Evolutionary conservation across 2,113 vertebrate species (phyloP).

Genomic region (Coryphaenoides rupestris): DNA sequence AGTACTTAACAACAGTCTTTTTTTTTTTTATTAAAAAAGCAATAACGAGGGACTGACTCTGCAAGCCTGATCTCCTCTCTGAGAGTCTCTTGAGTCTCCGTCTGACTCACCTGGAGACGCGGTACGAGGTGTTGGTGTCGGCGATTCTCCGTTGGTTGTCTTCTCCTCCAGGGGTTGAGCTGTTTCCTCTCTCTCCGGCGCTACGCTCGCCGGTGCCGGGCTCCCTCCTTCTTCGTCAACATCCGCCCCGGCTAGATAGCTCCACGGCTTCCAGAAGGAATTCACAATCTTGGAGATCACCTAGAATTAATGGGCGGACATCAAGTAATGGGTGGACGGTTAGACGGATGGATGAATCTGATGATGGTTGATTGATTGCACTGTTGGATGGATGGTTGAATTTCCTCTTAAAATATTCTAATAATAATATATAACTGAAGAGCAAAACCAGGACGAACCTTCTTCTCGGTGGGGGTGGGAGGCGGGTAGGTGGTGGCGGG

Average conservation of each 20-base stretch:
- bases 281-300: constrained; percentile 62
- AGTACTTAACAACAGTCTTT: too few relatives aligned
- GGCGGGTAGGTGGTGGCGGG: constrained; percentile 2
- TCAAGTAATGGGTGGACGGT: constrained; percentile 1
- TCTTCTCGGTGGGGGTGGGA: constrained; percentile 57
- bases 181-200: constrained; percentile 14
- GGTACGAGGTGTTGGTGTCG: constrained; percentile 17
- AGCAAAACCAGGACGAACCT: constrained; percentile 35
- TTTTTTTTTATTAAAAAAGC: too few relatives aligned
- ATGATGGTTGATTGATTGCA: not conserved
- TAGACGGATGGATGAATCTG: too few relatives aligned
- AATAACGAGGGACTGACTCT: too few relatives aligned
- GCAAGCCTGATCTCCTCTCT: too few relatives aligned
- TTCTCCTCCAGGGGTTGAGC: constrained; percentile 5
- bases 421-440: not conserved
- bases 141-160: not conserved
- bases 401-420: not conserved
- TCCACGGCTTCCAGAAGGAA: constrained; percentile 71
- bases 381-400: not conserved
- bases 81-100: too few relatives aligned
- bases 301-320: constrained; percentile 25
- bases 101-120: constrained; percentile 35
- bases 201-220: constrained; percentile 12
- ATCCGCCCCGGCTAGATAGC: constrained; percentile 53
- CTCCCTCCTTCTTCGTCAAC: constrained; percentile 35